Percentiles rank a stretch among this genome's conserved stretches.
Evolutionary conservation across 2,888 invertebrate genomes (phyloP).

Genomic region (Andrena trimmerana): DNA sequence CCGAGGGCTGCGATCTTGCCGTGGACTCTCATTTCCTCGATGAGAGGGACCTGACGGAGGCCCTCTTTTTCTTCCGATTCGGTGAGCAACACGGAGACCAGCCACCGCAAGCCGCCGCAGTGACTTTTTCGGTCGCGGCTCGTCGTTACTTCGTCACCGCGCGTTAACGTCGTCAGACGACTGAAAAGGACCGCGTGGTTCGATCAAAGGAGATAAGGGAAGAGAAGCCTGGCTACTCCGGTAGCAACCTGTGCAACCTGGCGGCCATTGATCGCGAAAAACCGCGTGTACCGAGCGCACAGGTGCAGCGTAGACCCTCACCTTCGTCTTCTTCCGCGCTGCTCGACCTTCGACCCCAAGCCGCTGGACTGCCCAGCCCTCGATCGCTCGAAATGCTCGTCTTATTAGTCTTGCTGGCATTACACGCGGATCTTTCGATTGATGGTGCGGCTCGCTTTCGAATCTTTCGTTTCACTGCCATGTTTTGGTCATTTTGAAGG

Average conservation of each 20-base stretch:
- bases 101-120: constrained; percentile 35
- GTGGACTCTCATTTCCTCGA: constrained; percentile 61
- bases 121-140: constrained; percentile 60
- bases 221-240: constrained; percentile 35
- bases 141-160: constrained; percentile 63
- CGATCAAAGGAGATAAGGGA: constrained; percentile 38
- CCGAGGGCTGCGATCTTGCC: constrained; percentile 40
- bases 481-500: not conserved
- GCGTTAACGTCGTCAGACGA: constrained; percentile 63
- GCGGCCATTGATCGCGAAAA: constrained; percentile 70
- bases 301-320: constrained; percentile 51
- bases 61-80: constrained; percentile 74
- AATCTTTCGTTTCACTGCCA: too few species aligned
- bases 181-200: not conserved
- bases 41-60: constrained; percentile 52
- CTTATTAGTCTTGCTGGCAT: constrained; percentile 35
- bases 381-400: constrained; percentile 49
- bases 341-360: constrained; percentile 44
- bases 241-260: constrained; percentile 46
- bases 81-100: constrained; percentile 58
- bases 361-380: constrained; percentile 23
- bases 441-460: not conserved
- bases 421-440: not conserved
- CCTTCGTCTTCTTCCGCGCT: constrained; percentile 40
- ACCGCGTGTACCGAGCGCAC: constrained; percentile 52